Base-by-base conservation (phyloP, 2,113 vertebrate species). In the Apaloderma vittatum region DNA sequence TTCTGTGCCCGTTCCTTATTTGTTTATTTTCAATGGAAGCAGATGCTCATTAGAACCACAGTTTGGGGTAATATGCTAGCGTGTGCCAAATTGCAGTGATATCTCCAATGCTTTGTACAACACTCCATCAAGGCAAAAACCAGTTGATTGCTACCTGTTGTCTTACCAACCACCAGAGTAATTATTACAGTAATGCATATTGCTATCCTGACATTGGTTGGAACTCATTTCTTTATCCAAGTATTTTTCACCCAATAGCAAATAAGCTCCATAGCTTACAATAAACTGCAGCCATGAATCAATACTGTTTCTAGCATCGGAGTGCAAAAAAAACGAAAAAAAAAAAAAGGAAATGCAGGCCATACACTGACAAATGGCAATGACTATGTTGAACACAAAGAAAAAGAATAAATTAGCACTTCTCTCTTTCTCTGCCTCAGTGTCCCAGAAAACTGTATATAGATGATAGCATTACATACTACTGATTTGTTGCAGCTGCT, bases 331-430 rank as follows among this genome's bases (percentile, higher is more conserved):
- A 34, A n/a, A 17, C 11, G 10, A 29, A 9, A 48, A 30, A 34
- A 49, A 74, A 20, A 2, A 37, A 7, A 90, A 78, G 21, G 52
- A 78, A 93, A 90, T n/a, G 15, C 16, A 84, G 68, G 8, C 54
- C 20, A 9, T 43, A 36, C 30, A n/a, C 59, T 70, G 70, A 79
- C 45, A 94, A 96, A 58, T 65, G 45, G 52, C 46, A 94, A 58
- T 81, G 63, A 93, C 88, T 85, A 65, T 74, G 22, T 40, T 94
- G 79, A 90, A 80, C 62, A 83, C 45, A 58, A 77, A 95, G 54
- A 83, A 76, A 93, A 90, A 59, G 55, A 94, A 92, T 84, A 94
- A 96, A 96, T 84, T 77, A 93, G 20, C 75, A 73, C 40, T 95
- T 95, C 63, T 90, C 49, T 77, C 21, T 86, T 94, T 75, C 68